These are phyloP conservation scores for Apteryx owenii DNA, from an alignment of 2,113 vertebrate genomes.

Conservation along the genomic window DNA sequence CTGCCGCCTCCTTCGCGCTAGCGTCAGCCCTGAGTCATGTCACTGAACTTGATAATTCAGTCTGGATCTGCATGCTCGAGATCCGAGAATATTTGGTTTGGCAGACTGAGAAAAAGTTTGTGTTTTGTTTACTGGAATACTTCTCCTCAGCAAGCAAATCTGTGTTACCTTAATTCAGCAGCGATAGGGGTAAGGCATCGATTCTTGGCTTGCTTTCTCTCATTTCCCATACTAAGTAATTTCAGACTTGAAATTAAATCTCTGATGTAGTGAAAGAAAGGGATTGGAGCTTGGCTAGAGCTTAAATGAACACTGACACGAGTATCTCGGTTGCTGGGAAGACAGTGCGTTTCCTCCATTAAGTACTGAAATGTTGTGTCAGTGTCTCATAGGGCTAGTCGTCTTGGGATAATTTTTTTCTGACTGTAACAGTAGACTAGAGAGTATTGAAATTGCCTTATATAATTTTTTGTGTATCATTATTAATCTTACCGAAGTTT, in stretches of 20 bases:
- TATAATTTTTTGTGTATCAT: neutral
- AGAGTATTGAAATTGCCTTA: neutral
- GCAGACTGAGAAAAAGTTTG: neutral
- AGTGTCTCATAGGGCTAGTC: neutral
- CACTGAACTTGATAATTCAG: neutral
- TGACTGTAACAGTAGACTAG: neutral
- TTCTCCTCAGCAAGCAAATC: neutral
- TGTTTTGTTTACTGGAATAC: neutral
- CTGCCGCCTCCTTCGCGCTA: neutral
- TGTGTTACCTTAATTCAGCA: neutral
- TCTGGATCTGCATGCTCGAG: neutral
- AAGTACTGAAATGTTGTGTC: neutral
- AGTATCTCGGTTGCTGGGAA: neutral
- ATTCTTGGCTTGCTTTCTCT: neutral
- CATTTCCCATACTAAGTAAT: neutral
- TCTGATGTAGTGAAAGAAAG: neutral
- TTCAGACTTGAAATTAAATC: neutral
- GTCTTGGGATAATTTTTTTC: neutral
- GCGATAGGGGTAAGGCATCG: neutral
- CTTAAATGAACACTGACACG: rapidly evolving
- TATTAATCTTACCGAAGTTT: neutral
- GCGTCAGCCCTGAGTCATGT: neutral
- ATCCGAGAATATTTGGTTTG: neutral
- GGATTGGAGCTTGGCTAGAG: neutral
- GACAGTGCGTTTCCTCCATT: neutral